Conservation (phyloP, 1,140 invertebrate species). For the Drosophila albomicans region DNA sequence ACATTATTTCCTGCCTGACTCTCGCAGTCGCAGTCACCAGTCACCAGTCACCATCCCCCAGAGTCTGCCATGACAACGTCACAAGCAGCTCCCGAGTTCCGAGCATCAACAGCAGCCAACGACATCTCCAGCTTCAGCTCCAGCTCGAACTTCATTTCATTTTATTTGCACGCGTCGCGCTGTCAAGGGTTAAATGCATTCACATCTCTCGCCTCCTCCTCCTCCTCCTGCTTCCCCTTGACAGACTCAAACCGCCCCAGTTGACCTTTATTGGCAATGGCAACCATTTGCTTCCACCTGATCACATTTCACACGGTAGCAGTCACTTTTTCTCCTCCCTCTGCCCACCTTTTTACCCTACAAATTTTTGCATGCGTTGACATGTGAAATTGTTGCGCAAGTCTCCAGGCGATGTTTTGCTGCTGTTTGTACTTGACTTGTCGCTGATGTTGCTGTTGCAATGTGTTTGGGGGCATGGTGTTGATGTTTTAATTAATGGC, state of each 20-base stretch:
- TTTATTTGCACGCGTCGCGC: constrained; percentile 74
- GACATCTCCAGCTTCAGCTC: constrained; percentile 45
- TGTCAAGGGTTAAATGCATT: constrained; percentile 74
- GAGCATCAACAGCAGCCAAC: constrained; percentile 10
- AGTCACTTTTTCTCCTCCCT: constrained; percentile 5
- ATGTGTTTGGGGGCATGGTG: constrained; percentile 30
- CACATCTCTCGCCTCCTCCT: neutral
- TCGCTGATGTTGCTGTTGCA: constrained; percentile 12
- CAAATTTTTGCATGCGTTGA: constrained; percentile 73
- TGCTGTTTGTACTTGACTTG: constrained; percentile 43
- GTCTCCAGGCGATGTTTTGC: constrained; percentile 69
- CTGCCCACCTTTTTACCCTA: constrained; percentile 10
- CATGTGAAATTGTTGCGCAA: constrained; percentile 75
- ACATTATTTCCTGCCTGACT: constrained; percentile 65
- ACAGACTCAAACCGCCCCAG: constrained; percentile 9
- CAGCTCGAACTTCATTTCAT: constrained; percentile 46
- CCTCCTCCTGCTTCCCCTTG: neutral
- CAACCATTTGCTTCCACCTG: constrained; percentile 69
- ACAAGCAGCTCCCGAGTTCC: constrained; percentile 20
- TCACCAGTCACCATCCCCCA: neutral
- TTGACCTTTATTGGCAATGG: constrained; percentile 73
- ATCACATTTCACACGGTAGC: constrained; percentile 67
- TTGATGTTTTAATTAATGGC: constrained; percentile 73
- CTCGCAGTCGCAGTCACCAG: neutral
- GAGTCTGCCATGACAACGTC: constrained; percentile 60